A percentile compares a stretch with the other conserved stretches of the same genome.
phyloP scores from a whole-genome alignment of 2,113 vertebrate genomes.

The Xiphias gladius region DNA sequence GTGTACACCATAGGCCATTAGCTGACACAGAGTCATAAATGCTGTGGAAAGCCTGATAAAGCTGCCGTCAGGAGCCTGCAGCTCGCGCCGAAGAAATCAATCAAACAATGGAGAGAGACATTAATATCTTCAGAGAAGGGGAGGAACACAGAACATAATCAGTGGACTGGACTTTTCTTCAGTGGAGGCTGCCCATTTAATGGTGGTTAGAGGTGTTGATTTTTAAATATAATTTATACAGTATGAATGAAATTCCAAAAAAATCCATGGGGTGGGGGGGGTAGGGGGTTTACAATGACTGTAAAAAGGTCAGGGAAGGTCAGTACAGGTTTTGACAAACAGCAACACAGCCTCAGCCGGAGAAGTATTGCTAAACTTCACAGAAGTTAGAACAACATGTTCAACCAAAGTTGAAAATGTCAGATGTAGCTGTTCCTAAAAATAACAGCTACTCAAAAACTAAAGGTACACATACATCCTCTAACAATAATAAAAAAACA shows the following conservation, averaged over 20 bases:
- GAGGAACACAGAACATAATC: conserved; percentile 44
- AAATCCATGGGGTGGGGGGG: neutral
- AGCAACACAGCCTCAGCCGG: neutral
- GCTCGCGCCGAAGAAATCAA: conserved; percentile 75
- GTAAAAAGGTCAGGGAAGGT: conserved; percentile 14
- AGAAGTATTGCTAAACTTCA: neutral
- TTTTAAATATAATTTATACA: conserved; percentile 22
- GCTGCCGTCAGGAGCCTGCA: conserved; percentile 54
- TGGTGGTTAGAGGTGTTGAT: neutral
- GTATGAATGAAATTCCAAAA: neutral
- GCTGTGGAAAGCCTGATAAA: conserved; percentile 79
- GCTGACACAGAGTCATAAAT: conserved; percentile 78
- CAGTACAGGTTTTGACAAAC: neutral
- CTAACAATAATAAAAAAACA: conserved; percentile 12
- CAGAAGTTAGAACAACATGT: neutral
- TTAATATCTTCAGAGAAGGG: conserved; percentile 60
- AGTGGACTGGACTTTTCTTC: conserved; percentile 33
- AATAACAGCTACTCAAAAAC: neutral
- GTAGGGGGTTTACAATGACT: neutral
- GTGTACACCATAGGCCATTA: conserved; percentile 72
- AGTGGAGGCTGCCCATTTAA: neutral
- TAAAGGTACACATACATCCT: neutral
- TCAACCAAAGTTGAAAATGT: neutral
- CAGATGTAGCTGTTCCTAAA: neutral
- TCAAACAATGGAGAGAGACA: conserved; percentile 66